Evolutionary conservation across 2,113 vertebrate genomes (phyloP).

Genomic region (Zapus hudsonius): DNA sequence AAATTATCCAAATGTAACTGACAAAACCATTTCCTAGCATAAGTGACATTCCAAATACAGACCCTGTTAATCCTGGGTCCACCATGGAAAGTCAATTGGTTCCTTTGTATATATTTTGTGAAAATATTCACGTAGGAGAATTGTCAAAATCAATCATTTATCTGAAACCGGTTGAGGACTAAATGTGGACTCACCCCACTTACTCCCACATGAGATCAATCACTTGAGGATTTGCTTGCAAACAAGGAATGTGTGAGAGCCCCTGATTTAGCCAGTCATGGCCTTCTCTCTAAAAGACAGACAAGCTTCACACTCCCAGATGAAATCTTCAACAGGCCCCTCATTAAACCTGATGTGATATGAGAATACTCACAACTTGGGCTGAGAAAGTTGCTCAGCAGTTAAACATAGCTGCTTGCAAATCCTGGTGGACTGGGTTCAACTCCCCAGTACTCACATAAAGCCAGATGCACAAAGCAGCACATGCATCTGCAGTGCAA

Average conservation of each 20-base stretch:
- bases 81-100: background rate
- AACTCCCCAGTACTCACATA: too few species aligned
- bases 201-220: fast-evolving
- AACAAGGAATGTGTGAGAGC: background rate
- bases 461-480: too few species aligned
- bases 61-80: background rate
- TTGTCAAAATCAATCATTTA: background rate
- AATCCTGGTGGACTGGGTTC: too few species aligned
- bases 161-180: background rate
- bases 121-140: too few species aligned
- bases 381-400: too few species aligned
- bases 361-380: background rate
- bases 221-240: background rate
- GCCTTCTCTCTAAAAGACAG: background rate
- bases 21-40: background rate
- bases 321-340: background rate
- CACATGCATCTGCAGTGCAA: too few species aligned
- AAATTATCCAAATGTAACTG: background rate
- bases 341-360: background rate
- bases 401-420: too few species aligned
- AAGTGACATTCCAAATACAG: background rate
- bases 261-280: background rate
- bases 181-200: background rate
- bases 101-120: background rate
- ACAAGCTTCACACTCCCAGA: background rate